Conservation (phyloP, 2,797 vertebrate species). For the Natrix natrix region DNA sequence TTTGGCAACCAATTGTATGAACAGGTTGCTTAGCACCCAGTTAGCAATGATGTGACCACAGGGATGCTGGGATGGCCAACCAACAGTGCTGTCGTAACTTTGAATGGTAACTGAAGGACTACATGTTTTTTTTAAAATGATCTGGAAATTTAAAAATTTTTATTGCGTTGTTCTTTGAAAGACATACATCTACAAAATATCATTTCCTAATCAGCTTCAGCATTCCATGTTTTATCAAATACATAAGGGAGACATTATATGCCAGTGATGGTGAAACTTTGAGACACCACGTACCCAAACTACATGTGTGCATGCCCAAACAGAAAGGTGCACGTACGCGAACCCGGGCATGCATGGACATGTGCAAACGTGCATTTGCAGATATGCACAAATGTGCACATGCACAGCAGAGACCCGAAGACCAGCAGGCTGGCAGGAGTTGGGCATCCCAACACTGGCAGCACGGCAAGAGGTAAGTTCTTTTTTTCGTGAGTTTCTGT, state of each 20-base stretch:
- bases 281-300: too few relatives aligned
- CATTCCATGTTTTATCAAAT: not conserved
- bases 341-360: too few relatives aligned
- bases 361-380: too few relatives aligned
- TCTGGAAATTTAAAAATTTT: conserved; percentile 4
- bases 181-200: not conserved
- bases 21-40: not conserved
- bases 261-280: not conserved
- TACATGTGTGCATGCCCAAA: too few relatives aligned
- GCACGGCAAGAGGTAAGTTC: too few relatives aligned
- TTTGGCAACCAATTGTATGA: not conserved
- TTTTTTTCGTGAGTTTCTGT: too few relatives aligned
- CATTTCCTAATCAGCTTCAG: not conserved
- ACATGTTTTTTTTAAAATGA: not conserved
- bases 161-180: not conserved
- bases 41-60: not conserved
- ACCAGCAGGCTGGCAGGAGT: too few relatives aligned
- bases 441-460: too few relatives aligned
- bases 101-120: not conserved
- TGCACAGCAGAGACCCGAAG: too few relatives aligned
- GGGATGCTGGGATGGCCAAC: not conserved
- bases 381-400: too few relatives aligned
- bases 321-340: too few relatives aligned
- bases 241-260: not conserved
- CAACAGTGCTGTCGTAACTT: not conserved